Evolutionary conservation across 2,888 invertebrate species (phyloP).

Genomic region (Nomada fabriciana): DNA sequence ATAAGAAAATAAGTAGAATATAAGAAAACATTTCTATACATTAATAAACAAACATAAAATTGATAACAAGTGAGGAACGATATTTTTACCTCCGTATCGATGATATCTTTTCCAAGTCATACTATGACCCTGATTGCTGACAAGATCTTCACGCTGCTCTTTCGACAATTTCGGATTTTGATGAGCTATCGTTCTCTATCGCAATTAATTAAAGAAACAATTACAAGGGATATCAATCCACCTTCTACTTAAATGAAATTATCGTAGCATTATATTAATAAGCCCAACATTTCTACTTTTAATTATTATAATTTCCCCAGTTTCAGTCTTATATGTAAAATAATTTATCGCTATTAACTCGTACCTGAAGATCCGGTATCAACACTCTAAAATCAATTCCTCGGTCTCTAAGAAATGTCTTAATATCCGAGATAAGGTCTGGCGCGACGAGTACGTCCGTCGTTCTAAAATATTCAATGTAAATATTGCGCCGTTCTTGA

Average conservation of each 20-base stretch:
- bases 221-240: neutral
- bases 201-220: neutral
- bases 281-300: neutral
- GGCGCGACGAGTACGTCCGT: conserved; percentile 91
- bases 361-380: conserved; percentile 90
- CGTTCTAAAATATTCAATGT: conserved; percentile 75
- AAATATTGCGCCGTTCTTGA: neutral
- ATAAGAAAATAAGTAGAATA: no score
- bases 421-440: conserved; percentile 86
- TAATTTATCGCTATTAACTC: neutral
- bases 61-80: neutral
- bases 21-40: no score
- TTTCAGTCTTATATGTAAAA: no score
- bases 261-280: no score
- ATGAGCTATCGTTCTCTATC: conserved; percentile 88
- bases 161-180: conserved; percentile 89
- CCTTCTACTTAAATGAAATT: no score
- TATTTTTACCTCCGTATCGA: conserved; percentile 85
- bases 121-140: conserved; percentile 87
- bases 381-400: conserved; percentile 88
- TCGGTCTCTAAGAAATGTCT: conserved; percentile 87
- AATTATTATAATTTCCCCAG: no score
- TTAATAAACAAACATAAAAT: neutral
- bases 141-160: conserved; percentile 87
- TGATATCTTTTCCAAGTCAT: conserved; percentile 91